These are phyloP conservation scores for Sebastes cheni DNA, from an alignment of 2,797 vertebrate species.

Conservation along the genomic window DNA sequence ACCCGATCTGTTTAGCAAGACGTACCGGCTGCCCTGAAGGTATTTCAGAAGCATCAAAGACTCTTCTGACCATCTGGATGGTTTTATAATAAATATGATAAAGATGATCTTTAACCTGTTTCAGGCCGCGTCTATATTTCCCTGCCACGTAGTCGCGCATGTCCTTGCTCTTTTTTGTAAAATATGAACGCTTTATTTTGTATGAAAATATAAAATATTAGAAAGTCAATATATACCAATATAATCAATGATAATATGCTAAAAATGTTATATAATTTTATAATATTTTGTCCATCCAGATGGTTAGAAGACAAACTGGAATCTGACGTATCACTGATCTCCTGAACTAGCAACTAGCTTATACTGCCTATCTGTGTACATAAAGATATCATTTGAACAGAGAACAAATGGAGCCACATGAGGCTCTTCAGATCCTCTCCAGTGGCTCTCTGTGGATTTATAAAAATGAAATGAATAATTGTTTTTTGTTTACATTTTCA, in stretches of 20 bases:
- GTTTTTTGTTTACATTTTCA: rapidly evolving
- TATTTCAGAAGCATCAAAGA: not conserved
- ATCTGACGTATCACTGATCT: too few relatives aligned
- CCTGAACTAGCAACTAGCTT: too few relatives aligned
- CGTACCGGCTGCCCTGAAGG: not conserved
- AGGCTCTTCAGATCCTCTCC: too few relatives aligned
- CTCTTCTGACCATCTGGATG: not conserved
- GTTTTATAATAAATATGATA: not conserved
- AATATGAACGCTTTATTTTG: not conserved
- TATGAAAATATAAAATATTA: not conserved
- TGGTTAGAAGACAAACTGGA: not conserved
- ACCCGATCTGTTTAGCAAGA: not conserved
- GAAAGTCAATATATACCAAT: not conserved
- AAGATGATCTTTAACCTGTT: not conserved
- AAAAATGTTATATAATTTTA: not conserved
- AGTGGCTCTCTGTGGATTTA: too few relatives aligned
- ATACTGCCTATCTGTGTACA: not conserved
- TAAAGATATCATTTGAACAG: too few relatives aligned
- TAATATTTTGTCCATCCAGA: not conserved
- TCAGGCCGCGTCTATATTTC: not conserved
- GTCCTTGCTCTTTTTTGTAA: not conserved
- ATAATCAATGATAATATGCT: not conserved
- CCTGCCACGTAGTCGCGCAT: not conserved
- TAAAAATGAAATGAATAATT: too few relatives aligned
- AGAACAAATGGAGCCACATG: too few relatives aligned